A percentile compares a stretch with the other conserved stretches of the same genome.
phyloP scores from a whole-genome alignment of 2,888 invertebrate genomes.

The Capitulum mitella region DNA sequence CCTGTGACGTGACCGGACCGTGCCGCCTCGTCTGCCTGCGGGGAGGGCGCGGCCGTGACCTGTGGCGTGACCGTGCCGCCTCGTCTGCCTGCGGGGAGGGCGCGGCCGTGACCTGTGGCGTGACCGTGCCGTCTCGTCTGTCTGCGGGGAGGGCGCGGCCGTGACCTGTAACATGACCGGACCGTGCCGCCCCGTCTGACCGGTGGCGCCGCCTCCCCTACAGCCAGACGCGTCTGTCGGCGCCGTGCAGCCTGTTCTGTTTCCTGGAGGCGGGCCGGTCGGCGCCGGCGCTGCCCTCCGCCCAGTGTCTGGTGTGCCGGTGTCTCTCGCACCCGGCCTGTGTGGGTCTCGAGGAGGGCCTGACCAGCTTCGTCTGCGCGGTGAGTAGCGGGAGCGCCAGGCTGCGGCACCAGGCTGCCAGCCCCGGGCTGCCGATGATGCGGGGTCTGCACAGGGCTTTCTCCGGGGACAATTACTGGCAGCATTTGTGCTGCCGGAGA shows the following conservation, averaged over 20 bases:
- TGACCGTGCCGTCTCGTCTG: neutral
- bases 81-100: too few species aligned
- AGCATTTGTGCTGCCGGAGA: neutral
- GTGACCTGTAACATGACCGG: neutral
- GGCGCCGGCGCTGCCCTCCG: neutral
- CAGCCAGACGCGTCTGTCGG: neutral
- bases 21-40: too few species aligned
- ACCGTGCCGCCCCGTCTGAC: neutral
- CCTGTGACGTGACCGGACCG: too few species aligned
- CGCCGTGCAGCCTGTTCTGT: constrained; percentile 12
- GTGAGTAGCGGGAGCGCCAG: neutral
- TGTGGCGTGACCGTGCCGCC: too few species aligned
- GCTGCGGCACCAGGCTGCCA: neutral
- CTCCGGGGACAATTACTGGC: neutral
- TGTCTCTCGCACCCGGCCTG: neutral
- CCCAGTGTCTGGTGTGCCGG: constrained; percentile 3
- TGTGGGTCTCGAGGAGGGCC: neutral
- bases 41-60: too few species aligned
- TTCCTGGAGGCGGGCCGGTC: neutral
- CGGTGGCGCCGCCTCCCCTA: too few species aligned
- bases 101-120: neutral
- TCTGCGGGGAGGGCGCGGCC: too few species aligned
- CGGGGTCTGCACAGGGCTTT: neutral
- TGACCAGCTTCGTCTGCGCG: neutral
- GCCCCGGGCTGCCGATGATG: neutral